Evolutionary conservation across 2,113 vertebrate genomes (phyloP), one percentile per base, ranked within the genome.

Genomic region (Tragelaphus strepsiceros): DNA sequence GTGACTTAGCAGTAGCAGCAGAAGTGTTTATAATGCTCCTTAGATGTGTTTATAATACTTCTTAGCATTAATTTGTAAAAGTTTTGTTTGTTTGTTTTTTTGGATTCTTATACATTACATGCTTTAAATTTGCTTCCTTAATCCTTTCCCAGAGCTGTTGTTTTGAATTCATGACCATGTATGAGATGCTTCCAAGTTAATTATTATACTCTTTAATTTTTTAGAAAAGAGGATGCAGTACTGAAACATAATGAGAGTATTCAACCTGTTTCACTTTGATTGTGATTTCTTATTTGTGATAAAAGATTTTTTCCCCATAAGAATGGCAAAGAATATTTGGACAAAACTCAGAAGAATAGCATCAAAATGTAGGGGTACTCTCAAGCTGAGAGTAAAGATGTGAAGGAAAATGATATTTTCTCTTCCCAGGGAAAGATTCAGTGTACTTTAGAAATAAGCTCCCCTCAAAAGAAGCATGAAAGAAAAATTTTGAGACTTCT

Each of bases 91-190:
- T 17, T 92, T 90, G n/a, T 39, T 22, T 49, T 49, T 92, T 85
- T 16, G 10, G 32, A 62, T 30, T 82, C 11, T 71, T 87, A 35
- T 22, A 58, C 81, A 90, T 14, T 56, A 35, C 5, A 28, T 80
- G 8, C 74, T 97, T 97, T 92, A 82, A 90, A 91, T 96, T 94
- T 91, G n/a, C 24, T 24, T 35, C 43, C 59, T 64, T 83, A n/a
- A 90, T 43, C 26, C 62, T 91, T 90, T 92, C 10, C 92, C 74
- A 88, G 64, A 54, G 78, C 39, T 82, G 4, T 46, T 49, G 4
- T 74, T 81, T 92, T 74, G 30, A 24, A 90, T 77, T 91, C 81
- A 16, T 86, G 56, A 71, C 35, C 64, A 9, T 84, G 49, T 90
- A n/a, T 88, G 39, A 95, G 94, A 67, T 87, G 26, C n/a, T 80